These are phyloP conservation scores for Apoderus coryli DNA, from an alignment of 2,888 invertebrate species.

Conservation along the genomic window DNA sequence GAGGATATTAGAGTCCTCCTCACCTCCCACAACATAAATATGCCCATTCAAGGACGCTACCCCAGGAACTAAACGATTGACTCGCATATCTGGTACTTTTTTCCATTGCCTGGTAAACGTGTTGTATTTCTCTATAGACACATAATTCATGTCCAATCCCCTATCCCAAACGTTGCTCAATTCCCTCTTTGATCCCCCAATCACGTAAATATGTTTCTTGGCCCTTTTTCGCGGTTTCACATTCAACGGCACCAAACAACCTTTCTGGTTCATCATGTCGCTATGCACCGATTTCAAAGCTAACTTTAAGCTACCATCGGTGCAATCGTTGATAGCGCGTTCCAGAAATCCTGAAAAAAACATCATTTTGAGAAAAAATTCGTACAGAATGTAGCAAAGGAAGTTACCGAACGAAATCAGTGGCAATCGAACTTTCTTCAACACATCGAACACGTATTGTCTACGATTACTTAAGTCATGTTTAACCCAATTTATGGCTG, in stretches of 20 bases:
- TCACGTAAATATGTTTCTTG: slow-evolving; percentile 74
- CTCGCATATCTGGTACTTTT: slow-evolving; percentile 64
- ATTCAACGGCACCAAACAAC: slow-evolving; percentile 59
- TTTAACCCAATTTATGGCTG: slow-evolving; percentile 77
- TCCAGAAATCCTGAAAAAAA: slow-evolving; percentile 47
- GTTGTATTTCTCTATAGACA: slow-evolving; percentile 73
- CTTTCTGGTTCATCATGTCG: slow-evolving; percentile 61
- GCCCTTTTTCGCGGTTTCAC: slow-evolving; percentile 72
- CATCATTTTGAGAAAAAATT: too few relatives aligned
- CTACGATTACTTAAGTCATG: slow-evolving; percentile 64
- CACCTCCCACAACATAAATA: slow-evolving; percentile 85
- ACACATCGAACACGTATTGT: slow-evolving; percentile 72
- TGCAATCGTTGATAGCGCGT: slow-evolving; percentile 59
- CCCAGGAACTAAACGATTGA: slow-evolving; percentile 77
- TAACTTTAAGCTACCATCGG: slow-evolving; percentile 49
- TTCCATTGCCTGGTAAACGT: slow-evolving; percentile 69
- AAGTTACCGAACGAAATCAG: slow-evolving; percentile 51
- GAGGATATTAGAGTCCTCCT: slow-evolving; percentile 76
- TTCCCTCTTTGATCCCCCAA: slow-evolving; percentile 79
- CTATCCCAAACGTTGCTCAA: slow-evolving; percentile 55
- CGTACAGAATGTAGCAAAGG: neutral
- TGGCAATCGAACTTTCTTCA: slow-evolving; percentile 68
- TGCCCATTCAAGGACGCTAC: slow-evolving; percentile 67
- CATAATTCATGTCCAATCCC: slow-evolving; percentile 63
- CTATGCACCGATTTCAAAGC: slow-evolving; percentile 67